phyloP scores from a whole-genome alignment of 1,140 invertebrate genomes.

The Stegodyphus dumicola region DNA sequence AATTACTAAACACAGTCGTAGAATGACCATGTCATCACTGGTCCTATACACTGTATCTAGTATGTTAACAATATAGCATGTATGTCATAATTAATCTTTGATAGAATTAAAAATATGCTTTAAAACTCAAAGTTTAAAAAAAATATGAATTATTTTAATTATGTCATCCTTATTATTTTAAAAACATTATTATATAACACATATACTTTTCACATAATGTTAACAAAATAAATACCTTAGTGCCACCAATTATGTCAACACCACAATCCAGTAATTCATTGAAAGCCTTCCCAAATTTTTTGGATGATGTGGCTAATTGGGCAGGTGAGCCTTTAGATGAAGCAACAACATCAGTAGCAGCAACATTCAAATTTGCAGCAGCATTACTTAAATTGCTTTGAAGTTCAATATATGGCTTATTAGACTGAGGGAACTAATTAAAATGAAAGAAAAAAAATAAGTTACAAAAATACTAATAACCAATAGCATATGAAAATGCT shows the following conservation, averaged over 20 bases:
- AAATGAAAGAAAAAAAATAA: neutral
- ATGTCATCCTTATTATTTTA: too few species aligned
- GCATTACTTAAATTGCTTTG: slow-evolving; percentile 86
- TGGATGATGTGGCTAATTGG: slow-evolving; percentile 79
- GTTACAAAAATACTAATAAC: neutral
- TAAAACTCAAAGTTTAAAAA: too few species aligned
- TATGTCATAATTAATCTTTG: too few species aligned
- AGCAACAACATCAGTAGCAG: slow-evolving; percentile 82
- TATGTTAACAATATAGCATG: too few species aligned
- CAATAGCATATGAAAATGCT: too few species aligned
- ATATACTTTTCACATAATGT: too few species aligned
- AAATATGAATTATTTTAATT: too few species aligned
- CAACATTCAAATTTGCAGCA: slow-evolving; percentile 83
- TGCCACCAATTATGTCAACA: slow-evolving; percentile 85
- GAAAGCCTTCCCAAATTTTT: slow-evolving; percentile 82
- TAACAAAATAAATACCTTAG: slow-evolving; percentile 68
- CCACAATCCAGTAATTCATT: slow-evolving; percentile 80
- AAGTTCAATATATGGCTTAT: slow-evolving; percentile 83
- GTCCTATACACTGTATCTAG: too few species aligned
- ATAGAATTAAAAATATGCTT: too few species aligned
- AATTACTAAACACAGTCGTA: too few species aligned
- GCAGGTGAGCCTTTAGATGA: slow-evolving; percentile 75
- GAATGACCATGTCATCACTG: too few species aligned
- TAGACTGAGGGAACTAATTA: slow-evolving; percentile 75
- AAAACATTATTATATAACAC: too few species aligned